These are phyloP conservation scores for Stomatorhinus walkeri DNA, from an alignment of 2,797 vertebrate genomes.

Conservation along the genomic window DNA sequence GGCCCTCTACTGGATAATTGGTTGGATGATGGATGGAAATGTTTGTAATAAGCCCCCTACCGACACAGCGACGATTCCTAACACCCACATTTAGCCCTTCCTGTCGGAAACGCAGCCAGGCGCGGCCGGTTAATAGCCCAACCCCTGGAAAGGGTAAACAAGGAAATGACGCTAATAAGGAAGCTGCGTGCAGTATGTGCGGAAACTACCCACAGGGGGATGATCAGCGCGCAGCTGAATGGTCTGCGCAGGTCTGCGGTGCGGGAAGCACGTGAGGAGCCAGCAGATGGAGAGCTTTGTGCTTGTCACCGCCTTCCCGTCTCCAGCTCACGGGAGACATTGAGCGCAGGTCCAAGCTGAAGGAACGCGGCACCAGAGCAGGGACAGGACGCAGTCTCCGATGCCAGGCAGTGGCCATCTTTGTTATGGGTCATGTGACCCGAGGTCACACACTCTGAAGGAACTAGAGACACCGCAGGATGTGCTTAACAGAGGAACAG, in stretches of 20 bases:
- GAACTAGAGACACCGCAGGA: neutral
- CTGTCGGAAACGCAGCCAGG: neutral
- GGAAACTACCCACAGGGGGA: neutral
- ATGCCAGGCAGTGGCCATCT: neutral
- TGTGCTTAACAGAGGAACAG: neutral
- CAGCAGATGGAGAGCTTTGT: neutral
- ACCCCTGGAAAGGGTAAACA: neutral
- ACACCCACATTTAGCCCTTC: neutral
- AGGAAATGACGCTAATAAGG: neutral
- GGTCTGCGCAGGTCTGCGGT: neutral
- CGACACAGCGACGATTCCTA: neutral
- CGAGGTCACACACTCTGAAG: neutral
- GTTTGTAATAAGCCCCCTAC: neutral
- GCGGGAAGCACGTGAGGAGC: neutral
- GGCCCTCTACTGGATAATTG: neutral
- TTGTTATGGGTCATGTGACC: neutral
- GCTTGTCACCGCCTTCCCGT: neutral
- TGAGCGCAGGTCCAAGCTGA: neutral
- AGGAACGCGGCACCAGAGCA: neutral
- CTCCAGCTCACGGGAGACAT: neutral
- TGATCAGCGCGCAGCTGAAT: neutral
- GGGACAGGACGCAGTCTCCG: neutral
- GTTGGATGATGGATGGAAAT: neutral
- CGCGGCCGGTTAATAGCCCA: neutral
- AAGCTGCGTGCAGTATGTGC: neutral